phyloP scores from a whole-genome alignment of 2,888 invertebrate genomes.

The Augiades crinisus region DNA sequence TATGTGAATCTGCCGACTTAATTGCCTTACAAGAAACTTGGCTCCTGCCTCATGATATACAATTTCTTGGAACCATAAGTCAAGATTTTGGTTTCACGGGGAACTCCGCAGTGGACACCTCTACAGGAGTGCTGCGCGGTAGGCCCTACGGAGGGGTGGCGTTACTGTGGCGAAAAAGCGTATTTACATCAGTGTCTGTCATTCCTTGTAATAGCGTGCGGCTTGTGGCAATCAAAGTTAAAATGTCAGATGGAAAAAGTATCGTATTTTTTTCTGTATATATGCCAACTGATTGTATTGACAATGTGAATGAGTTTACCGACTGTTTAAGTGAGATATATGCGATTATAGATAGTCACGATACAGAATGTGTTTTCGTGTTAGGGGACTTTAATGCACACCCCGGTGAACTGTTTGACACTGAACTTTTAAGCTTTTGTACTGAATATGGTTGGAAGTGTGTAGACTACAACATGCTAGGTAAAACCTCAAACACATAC shows the following conservation, averaged over 20 bases:
- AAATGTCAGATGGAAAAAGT: constrained; percentile 2
- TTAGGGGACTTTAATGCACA: constrained; percentile 33
- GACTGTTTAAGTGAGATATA: constrained; percentile 29
- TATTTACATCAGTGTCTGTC: constrained; percentile 31
- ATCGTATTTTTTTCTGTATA: constrained; percentile 34
- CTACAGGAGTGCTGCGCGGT: constrained; percentile 31
- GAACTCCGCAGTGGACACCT: constrained; percentile 36
- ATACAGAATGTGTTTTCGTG: background rate
- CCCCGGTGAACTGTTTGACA: constrained; percentile 30
- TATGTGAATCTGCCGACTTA: background rate
- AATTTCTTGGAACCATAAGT: background rate
- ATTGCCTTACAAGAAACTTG: constrained; percentile 8
- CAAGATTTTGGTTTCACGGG: constrained; percentile 24
- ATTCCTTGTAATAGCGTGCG: constrained; percentile 32
- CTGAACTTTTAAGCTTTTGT: constrained; percentile 31
- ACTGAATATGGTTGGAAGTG: constrained; percentile 33
- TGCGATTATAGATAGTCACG: constrained; percentile 27
- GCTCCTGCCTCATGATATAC: background rate
- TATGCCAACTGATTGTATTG: constrained; percentile 35
- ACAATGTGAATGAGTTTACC: constrained; percentile 33
- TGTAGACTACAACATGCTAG: constrained; percentile 28
- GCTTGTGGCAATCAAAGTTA: constrained; percentile 28
- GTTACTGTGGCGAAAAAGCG: constrained; percentile 33
- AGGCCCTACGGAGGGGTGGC: constrained; percentile 36
- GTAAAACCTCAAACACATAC: constrained; percentile 20